These are phyloP conservation scores for Eupsilia transversa DNA, from an alignment of 2,888 invertebrate genomes.

Conservation along the genomic window DNA sequence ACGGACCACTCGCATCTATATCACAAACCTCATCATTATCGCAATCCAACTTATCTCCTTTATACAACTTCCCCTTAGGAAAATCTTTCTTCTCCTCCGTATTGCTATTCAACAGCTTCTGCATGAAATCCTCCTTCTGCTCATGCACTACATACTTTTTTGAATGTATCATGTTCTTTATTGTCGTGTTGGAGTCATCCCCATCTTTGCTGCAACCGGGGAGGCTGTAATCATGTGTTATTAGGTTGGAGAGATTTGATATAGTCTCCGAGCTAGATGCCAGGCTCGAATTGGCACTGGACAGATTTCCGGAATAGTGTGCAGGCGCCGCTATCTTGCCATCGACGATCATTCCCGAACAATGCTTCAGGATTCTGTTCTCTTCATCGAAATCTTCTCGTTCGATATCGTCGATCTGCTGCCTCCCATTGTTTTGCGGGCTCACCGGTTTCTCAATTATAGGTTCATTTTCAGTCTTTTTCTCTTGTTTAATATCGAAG, in stretches of 20 bases:
- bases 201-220: slow-evolving; percentile 86
- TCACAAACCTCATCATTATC: slow-evolving; percentile 80
- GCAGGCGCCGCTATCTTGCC: slow-evolving; percentile 77
- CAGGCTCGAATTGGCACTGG: slow-evolving; percentile 83
- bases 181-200: slow-evolving; percentile 83
- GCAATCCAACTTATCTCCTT: slow-evolving; percentile 78
- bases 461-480: slow-evolving; percentile 82
- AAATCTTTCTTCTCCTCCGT: slow-evolving; percentile 84
- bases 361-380: slow-evolving; percentile 85
- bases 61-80: slow-evolving; percentile 87
- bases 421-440: slow-evolving; percentile 73
- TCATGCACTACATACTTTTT: slow-evolving; percentile 75
- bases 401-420: slow-evolving; percentile 86
- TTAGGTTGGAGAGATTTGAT: slow-evolving; percentile 80
- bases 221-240: slow-evolving; percentile 78
- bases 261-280: slow-evolving; percentile 87
- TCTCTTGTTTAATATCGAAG: slow-evolving; percentile 79
- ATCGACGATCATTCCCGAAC: slow-evolving; percentile 84
- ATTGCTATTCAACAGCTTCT: slow-evolving; percentile 83
- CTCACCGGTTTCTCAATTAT: slow-evolving; percentile 71
- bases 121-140: slow-evolving; percentile 85
- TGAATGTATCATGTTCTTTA: slow-evolving; percentile 84
- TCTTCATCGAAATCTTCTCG: slow-evolving; percentile 88
- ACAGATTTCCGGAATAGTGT: slow-evolving; percentile 80
- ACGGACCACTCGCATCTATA: slow-evolving; percentile 76